Evolutionary conservation across 1,140 invertebrate species (phyloP).

Genomic region (Aphaenogaster floridana): DNA sequence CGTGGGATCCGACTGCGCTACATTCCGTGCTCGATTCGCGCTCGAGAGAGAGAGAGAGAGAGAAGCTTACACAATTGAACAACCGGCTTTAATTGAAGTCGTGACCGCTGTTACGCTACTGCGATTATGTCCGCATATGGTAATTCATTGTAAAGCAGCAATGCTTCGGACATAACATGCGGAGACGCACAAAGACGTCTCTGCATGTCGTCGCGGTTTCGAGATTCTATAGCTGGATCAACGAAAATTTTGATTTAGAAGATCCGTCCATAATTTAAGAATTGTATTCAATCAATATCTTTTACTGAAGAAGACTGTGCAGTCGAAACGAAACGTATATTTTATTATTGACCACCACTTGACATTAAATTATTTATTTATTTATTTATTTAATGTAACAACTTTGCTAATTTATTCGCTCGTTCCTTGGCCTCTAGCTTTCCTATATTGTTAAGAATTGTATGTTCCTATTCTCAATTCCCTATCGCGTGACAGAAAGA

Average conservation of each 20-base stretch:
- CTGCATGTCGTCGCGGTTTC: background rate
- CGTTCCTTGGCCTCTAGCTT: no score
- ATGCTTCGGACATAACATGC: background rate
- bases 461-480: background rate
- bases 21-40: background rate
- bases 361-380: no score
- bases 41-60: background rate
- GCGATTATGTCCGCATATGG: conserved; percentile 33
- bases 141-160: conserved; percentile 26
- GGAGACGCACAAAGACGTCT: conserved; percentile 19
- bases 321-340: no score
- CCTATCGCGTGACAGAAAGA: background rate
- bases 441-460: no score
- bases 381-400: no score
- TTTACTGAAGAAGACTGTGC: no score
- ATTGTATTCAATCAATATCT: background rate
- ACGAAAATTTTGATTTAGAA: background rate
- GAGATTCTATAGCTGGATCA: background rate
- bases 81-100: conserved; percentile 48
- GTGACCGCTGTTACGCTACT: conserved; percentile 36
- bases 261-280: background rate
- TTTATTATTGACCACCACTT: no score
- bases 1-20: background rate
- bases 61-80: conserved; percentile 47
- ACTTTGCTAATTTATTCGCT: no score